Base-by-base conservation (phyloP, 1,140 invertebrate genomes). In the Sycophaga agraensis region DNA sequence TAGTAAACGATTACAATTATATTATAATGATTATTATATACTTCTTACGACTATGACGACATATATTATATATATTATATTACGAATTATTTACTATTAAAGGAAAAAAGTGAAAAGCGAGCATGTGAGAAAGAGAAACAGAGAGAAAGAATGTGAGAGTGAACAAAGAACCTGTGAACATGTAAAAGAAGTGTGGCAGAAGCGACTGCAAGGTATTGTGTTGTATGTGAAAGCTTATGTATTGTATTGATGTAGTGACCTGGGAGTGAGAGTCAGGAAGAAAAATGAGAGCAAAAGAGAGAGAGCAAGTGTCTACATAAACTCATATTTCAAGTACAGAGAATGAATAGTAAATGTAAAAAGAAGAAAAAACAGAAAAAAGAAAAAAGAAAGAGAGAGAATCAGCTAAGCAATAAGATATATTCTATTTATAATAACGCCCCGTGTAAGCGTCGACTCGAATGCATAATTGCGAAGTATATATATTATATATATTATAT, bases 391-490 rank as follows among this genome's bases (percentile, higher is more conserved):
- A 42, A 49, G 59, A 49, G n/a, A 40, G 24, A 43, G 12, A 58
- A 57, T 58, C 46, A 63, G 46, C 48, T 81, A 79, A 78, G 74
- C 77, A 78, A 78, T 80, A 80, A 81, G 77, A 79, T 76, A 58
- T 63, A 62, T 63, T 63, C 51, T 63, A 63, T 63, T 63, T 63
- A 51, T 57, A 63, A 51, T 63, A 63, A 63, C 40, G 40, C 48
- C 48, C 61, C 61, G 61, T 63, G 61, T 63, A 63, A 57, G 48
- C 54, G 61, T 63, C 54, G 54, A 63, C 50, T 54, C 50, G 42
- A 58, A 22, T 59, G 62, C 42, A 59, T 64, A 53, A 59, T 63
- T 64, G 56, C 62, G 31, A 63, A 51, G 61, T 48, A 63, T 59
- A 61, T 59, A 61, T 57, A 58, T 56, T 63, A 63, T 58, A 58